Conservation (phyloP, 2,888 invertebrate genomes). For the Chaetoderma sp. region DNA sequence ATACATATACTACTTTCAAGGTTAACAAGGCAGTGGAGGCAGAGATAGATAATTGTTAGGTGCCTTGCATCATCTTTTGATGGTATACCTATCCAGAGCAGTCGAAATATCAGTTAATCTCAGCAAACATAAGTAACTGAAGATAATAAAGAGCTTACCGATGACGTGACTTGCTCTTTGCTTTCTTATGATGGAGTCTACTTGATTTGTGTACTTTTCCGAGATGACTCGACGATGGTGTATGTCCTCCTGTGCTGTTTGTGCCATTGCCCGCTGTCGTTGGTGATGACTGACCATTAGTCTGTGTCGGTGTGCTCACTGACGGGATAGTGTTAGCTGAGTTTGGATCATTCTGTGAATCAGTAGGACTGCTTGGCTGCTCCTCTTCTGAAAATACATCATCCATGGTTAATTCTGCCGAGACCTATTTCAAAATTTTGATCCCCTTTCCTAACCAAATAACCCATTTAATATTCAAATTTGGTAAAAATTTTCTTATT, state of each 20-base stretch:
- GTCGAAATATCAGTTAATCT: neutral
- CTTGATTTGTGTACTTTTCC: constrained; percentile 53
- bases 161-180: constrained; percentile 50
- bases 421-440: too few species aligned
- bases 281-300: constrained; percentile 1
- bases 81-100: too few species aligned
- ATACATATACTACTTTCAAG: too few species aligned
- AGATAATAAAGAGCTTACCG: too few species aligned
- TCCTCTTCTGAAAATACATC: constrained; percentile 34
- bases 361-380: constrained; percentile 46
- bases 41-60: too few species aligned
- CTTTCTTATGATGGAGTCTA: constrained; percentile 50
- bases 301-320: constrained; percentile 3
- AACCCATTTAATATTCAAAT: too few species aligned
- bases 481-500: too few species aligned
- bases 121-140: neutral
- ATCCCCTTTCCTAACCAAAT: too few species aligned
- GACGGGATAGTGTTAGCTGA: constrained; percentile 43
- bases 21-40: too few species aligned
- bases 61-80: too few species aligned
- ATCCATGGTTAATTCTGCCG: too few species aligned
- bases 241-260: constrained; percentile 43
- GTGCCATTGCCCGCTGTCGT: constrained; percentile 16
- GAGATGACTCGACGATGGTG: constrained; percentile 44
- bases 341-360: constrained; percentile 51